A percentile compares a stretch with the other conserved stretches of the same genome.
These are phyloP conservation scores for Cephalopterus ornatus DNA, from an alignment of 2,113 vertebrate species.

Conservation along the genomic window DNA sequence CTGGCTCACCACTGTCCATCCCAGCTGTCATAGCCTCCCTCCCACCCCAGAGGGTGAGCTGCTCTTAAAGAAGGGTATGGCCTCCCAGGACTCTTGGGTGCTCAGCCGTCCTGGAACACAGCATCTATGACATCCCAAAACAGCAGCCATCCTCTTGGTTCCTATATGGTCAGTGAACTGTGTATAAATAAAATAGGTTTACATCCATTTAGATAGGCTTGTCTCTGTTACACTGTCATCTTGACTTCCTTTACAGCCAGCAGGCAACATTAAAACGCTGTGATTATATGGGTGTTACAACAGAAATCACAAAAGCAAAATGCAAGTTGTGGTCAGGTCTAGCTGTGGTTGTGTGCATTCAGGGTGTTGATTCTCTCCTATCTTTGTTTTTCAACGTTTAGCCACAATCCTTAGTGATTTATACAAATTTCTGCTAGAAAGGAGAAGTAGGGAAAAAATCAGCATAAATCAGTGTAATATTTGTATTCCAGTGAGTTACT, in stretches of 20 bases:
- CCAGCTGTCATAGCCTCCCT: background rate
- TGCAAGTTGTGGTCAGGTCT: background rate
- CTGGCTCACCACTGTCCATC: background rate
- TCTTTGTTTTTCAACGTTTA: background rate
- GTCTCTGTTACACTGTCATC: background rate
- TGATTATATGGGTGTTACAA: background rate
- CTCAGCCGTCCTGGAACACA: background rate
- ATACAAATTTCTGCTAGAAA: background rate
- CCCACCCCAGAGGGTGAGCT: background rate
- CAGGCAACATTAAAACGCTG: background rate
- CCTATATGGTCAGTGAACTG: background rate
- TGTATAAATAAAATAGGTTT: background rate
- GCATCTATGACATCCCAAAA: background rate
- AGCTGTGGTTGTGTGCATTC: background rate
- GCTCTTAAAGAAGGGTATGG: background rate
- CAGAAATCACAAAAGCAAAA: background rate
- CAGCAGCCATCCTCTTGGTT: background rate
- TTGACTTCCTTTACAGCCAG: background rate
- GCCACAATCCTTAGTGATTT: background rate
- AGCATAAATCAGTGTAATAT: background rate
- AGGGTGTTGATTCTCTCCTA: background rate
- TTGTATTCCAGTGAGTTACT: background rate
- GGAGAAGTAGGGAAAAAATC: background rate
- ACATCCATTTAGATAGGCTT: background rate
- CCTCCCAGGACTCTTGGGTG: background rate